phyloP scores from a whole-genome alignment of 92 coral and sea anemone species.

The Epizoanthus illoricatus region DNA sequence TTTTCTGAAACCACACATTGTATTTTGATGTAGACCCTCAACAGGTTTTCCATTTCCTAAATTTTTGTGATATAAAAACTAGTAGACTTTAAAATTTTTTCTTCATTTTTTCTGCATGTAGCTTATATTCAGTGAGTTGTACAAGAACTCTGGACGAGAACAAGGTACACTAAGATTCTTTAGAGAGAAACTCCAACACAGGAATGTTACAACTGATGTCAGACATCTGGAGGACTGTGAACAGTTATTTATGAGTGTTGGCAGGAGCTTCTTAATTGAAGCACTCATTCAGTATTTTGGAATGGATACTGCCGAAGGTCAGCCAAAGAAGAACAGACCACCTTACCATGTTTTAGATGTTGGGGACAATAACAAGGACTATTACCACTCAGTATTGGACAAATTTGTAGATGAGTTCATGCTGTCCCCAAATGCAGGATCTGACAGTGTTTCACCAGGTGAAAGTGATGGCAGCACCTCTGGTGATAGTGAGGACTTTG shows the following conservation, averaged over 20 bases:
- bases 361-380: constrained; percentile 48
- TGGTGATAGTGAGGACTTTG: constrained; percentile 34
- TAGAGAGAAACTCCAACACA: constrained; percentile 52
- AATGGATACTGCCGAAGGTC: constrained; percentile 43
- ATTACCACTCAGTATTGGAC: constrained; percentile 37
- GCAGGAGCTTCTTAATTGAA: constrained; percentile 51
- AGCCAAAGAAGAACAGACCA: constrained; percentile 45
- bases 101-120: constrained; percentile 28
- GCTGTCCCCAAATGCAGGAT: constrained; percentile 32
- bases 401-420: constrained; percentile 32
- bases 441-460: constrained; percentile 22
- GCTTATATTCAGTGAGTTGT: constrained; percentile 39
- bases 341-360: constrained; percentile 48
- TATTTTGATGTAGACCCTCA: background rate
- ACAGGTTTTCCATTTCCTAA: background rate
- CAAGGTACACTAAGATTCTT: constrained; percentile 49
- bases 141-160: constrained; percentile 49
- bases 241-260: constrained; percentile 46
- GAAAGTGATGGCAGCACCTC: constrained; percentile 20
- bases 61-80: constrained; percentile 8
- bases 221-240: constrained; percentile 56
- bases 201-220: constrained; percentile 50
- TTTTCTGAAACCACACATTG: background rate
- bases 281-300: constrained; percentile 52
- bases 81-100: constrained; percentile 8